A percentile compares a stretch with the other conserved stretches of the same genome.
Conservation (phyloP, 1,140 invertebrate genomes). For the Drosophila mauritiana region DNA sequence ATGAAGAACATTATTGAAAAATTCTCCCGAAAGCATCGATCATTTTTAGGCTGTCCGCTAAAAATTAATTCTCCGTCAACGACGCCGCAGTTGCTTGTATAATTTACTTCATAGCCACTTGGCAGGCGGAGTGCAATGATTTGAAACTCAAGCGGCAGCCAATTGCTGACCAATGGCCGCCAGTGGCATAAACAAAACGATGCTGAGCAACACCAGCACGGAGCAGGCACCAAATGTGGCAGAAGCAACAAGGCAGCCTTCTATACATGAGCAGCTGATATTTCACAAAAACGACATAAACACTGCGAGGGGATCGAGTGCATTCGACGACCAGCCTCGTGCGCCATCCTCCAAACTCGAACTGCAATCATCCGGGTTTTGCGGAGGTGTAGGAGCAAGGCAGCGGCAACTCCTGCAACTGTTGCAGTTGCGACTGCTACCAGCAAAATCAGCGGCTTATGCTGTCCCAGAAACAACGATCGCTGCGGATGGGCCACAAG, state of each 20-base stretch:
- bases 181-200: slow-evolving; percentile 77
- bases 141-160: slow-evolving; percentile 75
- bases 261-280: slow-evolving; percentile 83
- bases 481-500: slow-evolving; percentile 71
- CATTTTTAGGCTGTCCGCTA: slow-evolving; percentile 28
- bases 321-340: slow-evolving; percentile 42
- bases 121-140: slow-evolving; percentile 45
- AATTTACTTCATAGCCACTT: slow-evolving; percentile 70
- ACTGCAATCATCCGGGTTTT: slow-evolving; percentile 16
- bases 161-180: slow-evolving; percentile 72
- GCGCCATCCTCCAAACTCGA: slow-evolving; percentile 1
- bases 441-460: slow-evolving; percentile 29
- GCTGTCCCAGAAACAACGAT: slow-evolving; percentile 39
- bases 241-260: slow-evolving; percentile 76
- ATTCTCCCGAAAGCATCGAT: slow-evolving; percentile 25
- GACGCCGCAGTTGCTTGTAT: slow-evolving; percentile 50
- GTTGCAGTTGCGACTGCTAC: slow-evolving; percentile 45
- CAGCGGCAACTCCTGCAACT: slow-evolving; percentile 49
- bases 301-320: slow-evolving; percentile 53
- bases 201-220: slow-evolving; percentile 43
- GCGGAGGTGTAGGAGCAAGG: slow-evolving; percentile 64
- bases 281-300: slow-evolving; percentile 84
- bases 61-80: slow-evolving; percentile 8
- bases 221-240: slow-evolving; percentile 62
- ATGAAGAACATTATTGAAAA: neutral